phyloP scores from a whole-genome alignment of 1,140 invertebrate species.

The Halictus rubicundus region DNA sequence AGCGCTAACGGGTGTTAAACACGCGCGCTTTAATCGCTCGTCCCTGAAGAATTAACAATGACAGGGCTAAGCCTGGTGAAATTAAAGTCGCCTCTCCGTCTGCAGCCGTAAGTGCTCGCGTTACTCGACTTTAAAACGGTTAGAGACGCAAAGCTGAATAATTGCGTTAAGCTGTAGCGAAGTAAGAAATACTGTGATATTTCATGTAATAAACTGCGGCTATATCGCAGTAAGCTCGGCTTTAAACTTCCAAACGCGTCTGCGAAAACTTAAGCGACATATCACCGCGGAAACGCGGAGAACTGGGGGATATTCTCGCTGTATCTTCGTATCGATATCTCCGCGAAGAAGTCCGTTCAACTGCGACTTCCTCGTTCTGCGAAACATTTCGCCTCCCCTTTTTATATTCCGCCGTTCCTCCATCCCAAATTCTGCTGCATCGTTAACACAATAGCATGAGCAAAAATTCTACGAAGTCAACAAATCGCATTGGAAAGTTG shows the following conservation, averaged over 20 bases:
- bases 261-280: constrained; percentile 44
- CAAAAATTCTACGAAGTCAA: too few relatives aligned
- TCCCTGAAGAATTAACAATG: constrained; percentile 19
- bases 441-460: background rate
- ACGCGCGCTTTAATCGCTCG: background rate
- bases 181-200: constrained; percentile 52
- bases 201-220: constrained; percentile 59
- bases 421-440: background rate
- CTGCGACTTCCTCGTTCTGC: background rate
- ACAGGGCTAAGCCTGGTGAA: constrained; percentile 13
- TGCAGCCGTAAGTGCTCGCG: constrained; percentile 8
- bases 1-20: background rate
- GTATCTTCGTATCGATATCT: background rate
- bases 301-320: constrained; percentile 36
- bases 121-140: constrained; percentile 53
- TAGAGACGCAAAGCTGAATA: constrained; percentile 55
- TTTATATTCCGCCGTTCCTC: too few relatives aligned
- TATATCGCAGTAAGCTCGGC: constrained; percentile 54
- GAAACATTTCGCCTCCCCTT: background rate
- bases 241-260: constrained; percentile 52
- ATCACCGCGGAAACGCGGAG: constrained; percentile 32
- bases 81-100: constrained; percentile 20
- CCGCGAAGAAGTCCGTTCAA: background rate
- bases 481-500: too few relatives aligned
- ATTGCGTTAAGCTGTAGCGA: constrained; percentile 56